A percentile compares a stretch with the other conserved stretches of the same genome.
phyloP scores from a whole-genome alignment of 2,113 vertebrate genomes.

The Tor tambroides region DNA sequence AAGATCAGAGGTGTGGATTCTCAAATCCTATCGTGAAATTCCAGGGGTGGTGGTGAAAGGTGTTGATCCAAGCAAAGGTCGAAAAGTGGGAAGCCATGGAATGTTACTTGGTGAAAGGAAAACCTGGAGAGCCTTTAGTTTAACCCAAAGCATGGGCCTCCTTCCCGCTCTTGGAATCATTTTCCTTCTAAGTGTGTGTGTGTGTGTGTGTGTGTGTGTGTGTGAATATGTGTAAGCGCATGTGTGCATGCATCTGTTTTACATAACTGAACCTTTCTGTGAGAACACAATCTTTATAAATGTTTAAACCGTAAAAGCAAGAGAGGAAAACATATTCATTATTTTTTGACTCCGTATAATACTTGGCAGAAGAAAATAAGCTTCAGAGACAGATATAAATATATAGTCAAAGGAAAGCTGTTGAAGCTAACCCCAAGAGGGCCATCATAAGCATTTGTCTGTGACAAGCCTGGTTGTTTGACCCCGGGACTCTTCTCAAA shows the following conservation, averaged over 20 bases:
- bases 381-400: background rate
- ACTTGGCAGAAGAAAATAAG: background rate
- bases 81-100: slow-evolving; percentile 9
- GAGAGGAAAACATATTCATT: background rate
- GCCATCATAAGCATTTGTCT: slow-evolving; percentile 44
- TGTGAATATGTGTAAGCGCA: background rate
- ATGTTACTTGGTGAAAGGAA: slow-evolving; percentile 15
- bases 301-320: slow-evolving; percentile 20
- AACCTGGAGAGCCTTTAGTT: slow-evolving; percentile 1
- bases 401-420: background rate
- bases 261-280: slow-evolving; percentile 1
- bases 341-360: background rate
- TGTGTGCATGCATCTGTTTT: slow-evolving; percentile 8
- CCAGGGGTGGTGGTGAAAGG: slow-evolving; percentile 51
- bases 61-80: slow-evolving; percentile 35
- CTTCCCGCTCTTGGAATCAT: background rate
- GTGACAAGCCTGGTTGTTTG: slow-evolving; percentile 36
- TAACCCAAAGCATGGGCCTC: background rate
- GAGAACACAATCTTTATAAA: background rate
- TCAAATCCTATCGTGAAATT: slow-evolving; percentile 68
- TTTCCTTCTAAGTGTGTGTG: background rate
- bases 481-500: slow-evolving; percentile 32
- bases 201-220: slow-evolving; percentile 2
- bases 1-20: slow-evolving; percentile 67
- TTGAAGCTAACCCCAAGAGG: slow-evolving; percentile 15